Percentiles rank a stretch among this genome's conserved stretches.
Conservation (phyloP, 2,888 invertebrate species). For the Eristalinus sepulchralis region DNA sequence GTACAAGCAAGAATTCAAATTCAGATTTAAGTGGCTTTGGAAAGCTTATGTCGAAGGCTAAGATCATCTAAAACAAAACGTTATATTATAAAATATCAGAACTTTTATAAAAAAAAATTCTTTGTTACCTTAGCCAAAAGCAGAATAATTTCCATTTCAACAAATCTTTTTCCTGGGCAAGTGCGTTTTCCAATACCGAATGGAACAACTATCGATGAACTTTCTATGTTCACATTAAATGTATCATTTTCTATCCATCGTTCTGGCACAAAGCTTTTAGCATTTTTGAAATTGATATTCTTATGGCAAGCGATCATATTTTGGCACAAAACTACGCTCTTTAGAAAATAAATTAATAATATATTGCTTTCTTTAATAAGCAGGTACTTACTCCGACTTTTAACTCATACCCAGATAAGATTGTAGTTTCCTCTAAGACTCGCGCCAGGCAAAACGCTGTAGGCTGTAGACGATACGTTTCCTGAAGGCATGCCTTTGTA, state of each 20-base stretch:
- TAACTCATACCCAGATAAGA: conserved; percentile 86
- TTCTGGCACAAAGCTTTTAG: conserved; percentile 88
- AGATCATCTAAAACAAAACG: conserved; percentile 83
- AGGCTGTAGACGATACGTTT: conserved; percentile 86
- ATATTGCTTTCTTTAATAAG: not conserved
- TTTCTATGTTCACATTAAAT: conserved; percentile 79
- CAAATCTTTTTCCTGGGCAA: conserved; percentile 93
- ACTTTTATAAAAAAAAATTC: not conserved
- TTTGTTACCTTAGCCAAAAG: conserved; percentile 87
- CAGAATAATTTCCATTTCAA: conserved; percentile 88
- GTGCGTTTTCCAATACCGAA: conserved; percentile 91
- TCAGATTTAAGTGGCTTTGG: conserved; percentile 87
- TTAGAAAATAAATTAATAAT: conserved; percentile 70
- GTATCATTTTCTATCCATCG: conserved; percentile 85
- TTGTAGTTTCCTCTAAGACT: conserved; percentile 87
- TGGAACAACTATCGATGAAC: conserved; percentile 86
- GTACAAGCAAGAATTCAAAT: conserved; percentile 91
- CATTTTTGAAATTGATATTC: conserved; percentile 88
- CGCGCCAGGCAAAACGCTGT: conserved; percentile 91
- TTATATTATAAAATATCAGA: not conserved
- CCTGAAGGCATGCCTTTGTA: conserved; percentile 89
- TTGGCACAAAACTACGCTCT: conserved; percentile 91
- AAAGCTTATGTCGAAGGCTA: conserved; percentile 87
- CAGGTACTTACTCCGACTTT: conserved; percentile 85
- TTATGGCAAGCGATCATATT: conserved; percentile 91